Evolutionary conservation across 2,113 vertebrate species (phyloP), one percentile per base, ranked within the genome.

Genomic region (Coptodon rendalli): DNA sequence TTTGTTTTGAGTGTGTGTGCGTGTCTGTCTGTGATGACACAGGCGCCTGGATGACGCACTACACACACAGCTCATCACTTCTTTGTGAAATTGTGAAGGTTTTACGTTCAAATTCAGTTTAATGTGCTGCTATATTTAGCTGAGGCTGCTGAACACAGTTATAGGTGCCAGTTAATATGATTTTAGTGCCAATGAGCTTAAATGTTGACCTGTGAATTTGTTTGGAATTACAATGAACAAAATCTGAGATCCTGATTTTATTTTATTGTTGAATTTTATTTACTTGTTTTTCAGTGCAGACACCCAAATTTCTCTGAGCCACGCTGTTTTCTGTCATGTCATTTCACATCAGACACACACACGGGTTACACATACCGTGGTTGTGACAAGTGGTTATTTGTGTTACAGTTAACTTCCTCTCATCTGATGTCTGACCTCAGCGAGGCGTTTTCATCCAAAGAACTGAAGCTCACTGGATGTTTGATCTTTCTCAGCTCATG

Each of bases 371-470:
- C 52, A 53, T 53, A 22, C 19, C 5, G 1, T 22, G 9, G 52
- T 53, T 22, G 5, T 53, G 52, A 22, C 52, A 54, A 54, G 52
- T 54, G 52, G 52, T 11, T 54, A 11, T 54, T 22, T 54, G 5
- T 1, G 5, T 53, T 53, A 53, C n/a, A 10, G n/a, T 54, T 54
- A 54, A 54, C 52, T 22, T 54, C 52, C n/a, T 22, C 52, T 6
- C 3, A 54, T 54, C 5, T 22, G n/a, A 54, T 22, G 52, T 54
- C 52, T 54, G 52, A 54, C 52, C 9, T 11, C n/a, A 54, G 52
- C 0, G 12, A 22, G n/a, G 10, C 52, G 2, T 12, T 54, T 54
- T 54, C n/a, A 22, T 22, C n/a, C n/a, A 54, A 11, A 54, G 5
- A 54, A 1, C n/a, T 54, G 10, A 54, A 22, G 52, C 52, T 54